These are phyloP conservation scores for Lasius fuliginosus DNA, from an alignment of 2,888 invertebrate genomes.

Conservation along the genomic window DNA sequence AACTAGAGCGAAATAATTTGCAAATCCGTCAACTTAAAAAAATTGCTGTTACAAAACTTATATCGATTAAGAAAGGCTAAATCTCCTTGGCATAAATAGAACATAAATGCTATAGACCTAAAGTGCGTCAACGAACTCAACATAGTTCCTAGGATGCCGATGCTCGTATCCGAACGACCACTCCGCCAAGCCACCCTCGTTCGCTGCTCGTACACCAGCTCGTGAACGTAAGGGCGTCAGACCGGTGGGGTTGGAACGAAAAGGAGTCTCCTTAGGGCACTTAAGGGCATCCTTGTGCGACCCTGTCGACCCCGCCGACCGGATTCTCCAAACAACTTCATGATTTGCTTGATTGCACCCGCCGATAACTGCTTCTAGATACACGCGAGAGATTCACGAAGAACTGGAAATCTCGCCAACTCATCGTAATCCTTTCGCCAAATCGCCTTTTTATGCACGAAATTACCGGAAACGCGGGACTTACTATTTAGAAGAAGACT, in stretches of 20 bases:
- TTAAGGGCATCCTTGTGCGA: conserved; percentile 82
- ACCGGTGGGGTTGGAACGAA: conserved; percentile 81
- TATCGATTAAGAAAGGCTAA: background rate
- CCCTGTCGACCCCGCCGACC: conserved; percentile 70
- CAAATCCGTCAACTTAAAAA: background rate
- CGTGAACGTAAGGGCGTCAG: conserved; percentile 79
- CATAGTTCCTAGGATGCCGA: conserved; percentile 67
- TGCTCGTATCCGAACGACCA: conserved; percentile 75
- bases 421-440: conserved; percentile 53
- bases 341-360: conserved; percentile 83
- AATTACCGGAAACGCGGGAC: background rate
- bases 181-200: conserved; percentile 73
- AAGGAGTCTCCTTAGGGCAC: conserved; percentile 84
- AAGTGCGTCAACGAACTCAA: conserved; percentile 64
- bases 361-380: conserved; percentile 75
- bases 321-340: conserved; percentile 82
- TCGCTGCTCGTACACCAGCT: conserved; percentile 77
- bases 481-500: background rate
- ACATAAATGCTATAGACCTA: background rate
- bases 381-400: conserved; percentile 68
- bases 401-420: conserved; percentile 62
- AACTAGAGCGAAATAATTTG: background rate
- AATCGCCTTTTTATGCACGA: conserved; percentile 26
- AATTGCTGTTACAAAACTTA: background rate
- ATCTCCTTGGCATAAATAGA: background rate